Percentiles rank a stretch among this genome's conserved stretches.
phyloP scores from a whole-genome alignment of 2,888 invertebrate genomes.

The Ptilodon capucinus region DNA sequence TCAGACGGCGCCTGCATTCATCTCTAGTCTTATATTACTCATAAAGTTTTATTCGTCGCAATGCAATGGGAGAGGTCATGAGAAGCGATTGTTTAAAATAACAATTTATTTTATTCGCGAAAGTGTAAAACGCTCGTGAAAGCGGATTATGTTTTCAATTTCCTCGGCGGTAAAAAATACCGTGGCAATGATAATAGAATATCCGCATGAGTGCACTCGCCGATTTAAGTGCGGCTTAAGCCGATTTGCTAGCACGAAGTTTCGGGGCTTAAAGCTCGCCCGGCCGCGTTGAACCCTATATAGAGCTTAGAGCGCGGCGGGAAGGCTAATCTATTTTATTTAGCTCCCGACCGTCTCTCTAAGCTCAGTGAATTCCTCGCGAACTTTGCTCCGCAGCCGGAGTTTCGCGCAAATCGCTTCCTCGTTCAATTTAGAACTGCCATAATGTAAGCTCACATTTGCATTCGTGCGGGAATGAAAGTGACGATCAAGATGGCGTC shows the following conservation, averaged over 20 bases:
- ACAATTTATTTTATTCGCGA: conserved; percentile 58
- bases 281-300: conserved; percentile 54
- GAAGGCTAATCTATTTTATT: conserved; percentile 65
- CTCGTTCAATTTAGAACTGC: conserved; percentile 59
- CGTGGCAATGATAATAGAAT: conserved; percentile 27
- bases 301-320: conserved; percentile 53
- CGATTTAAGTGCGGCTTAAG: conserved; percentile 63
- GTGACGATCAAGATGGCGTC: conserved; percentile 69
- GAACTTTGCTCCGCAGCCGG: conserved; percentile 34
- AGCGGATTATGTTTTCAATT: conserved; percentile 63
- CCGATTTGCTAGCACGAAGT: conserved; percentile 61
- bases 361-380: conserved; percentile 51
- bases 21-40: conserved; percentile 46
- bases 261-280: conserved; percentile 56
- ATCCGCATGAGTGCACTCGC: conserved; percentile 34
- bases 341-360: conserved; percentile 40
- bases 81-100: conserved; percentile 57
- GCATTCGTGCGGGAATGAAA: conserved; percentile 48
- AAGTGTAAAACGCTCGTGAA: conserved; percentile 62
- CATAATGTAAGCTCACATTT: conserved; percentile 55
- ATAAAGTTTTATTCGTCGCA: conserved; percentile 59
- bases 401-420: conserved; percentile 54
- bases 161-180: conserved; percentile 45
- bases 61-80: conserved; percentile 50
- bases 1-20: conserved; percentile 39